Base-by-base conservation (phyloP, 2,888 invertebrate species). In the Dicranocentrus wangi region DNA sequence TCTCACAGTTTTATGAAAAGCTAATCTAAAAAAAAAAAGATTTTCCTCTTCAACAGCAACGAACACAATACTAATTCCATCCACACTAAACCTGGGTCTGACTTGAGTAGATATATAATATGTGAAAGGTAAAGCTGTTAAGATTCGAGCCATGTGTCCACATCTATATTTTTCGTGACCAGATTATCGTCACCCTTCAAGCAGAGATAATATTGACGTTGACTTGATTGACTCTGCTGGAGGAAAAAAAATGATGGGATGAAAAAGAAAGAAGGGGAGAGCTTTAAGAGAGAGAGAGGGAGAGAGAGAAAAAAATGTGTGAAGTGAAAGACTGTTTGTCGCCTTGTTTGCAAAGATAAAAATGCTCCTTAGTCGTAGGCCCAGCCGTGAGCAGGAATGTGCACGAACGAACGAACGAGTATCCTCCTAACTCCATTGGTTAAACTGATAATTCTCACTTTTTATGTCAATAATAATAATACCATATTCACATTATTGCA, bases 281-380 rank as follows among this genome's bases (percentile, higher is more conserved):
- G n/a, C n/a, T n/a, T n/a, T n/a, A n/a, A n/a, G 23, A 69, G 15
- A 27, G 68, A 55, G 8, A 55, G 23, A 17, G 15, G 42, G 28
- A 27, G 61, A 60, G 39, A 73, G 5, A 19, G 47, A 10, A 25
- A n/a, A 19, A 3, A 21, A 63, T 27, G 53, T 39, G 69, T 60
- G 70, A 68, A 76, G 47, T 47, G 60, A 68, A 76, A 76, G 76
- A 76, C 76, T 55, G 76, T 76, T 68, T 76, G 76, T 76, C 76
- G 76, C 76, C 76, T 47, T 76, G 68, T 68, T 76, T 76, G 60
- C 66, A 63, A 43, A 42, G 63, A 63, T 63, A 63, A 42, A 39
- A 21, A 60, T 58, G 8, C 19, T 51, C 21, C 19, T 51, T 17
- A n/a, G n/a, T n/a, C n/a, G n/a, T n/a, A n/a, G n/a, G n/a, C n/a